Evolutionary conservation across 1,140 invertebrate genomes (phyloP), one percentile per base, ranked within the genome.

Genomic region (Heliothis virescens): DNA sequence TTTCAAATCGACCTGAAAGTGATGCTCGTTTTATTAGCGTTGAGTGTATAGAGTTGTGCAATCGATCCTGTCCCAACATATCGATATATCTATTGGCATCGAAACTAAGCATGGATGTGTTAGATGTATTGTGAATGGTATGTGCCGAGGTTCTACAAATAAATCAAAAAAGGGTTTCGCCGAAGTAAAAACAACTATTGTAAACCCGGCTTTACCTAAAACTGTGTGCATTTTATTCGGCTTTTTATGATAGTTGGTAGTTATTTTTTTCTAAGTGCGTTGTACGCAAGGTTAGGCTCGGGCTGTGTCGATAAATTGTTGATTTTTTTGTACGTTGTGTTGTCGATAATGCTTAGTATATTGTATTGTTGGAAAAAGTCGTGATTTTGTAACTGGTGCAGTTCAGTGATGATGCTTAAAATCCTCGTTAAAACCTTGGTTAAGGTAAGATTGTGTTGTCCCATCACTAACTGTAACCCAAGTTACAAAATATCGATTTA

Each of bases 251-350:
- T 65, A 53, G 21, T 76, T 53, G 52, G 47, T 76, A 65, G 26
- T 34, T 76, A 48, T 74, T 65, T 76, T n/a, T 53, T 53, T 76
- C 34, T 41, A 41, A 41, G 34, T 65, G 74, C 60, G 48, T 76
- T 65, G 52, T 16, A 53, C 34, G 74, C 47, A 74, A 29, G 72
- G 72, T 74, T 60, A 65, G 48, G 74, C 48, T 76, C 26, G 47
- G 74, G 74, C 74, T 76, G 74, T 76, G 74, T 76, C 74, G 60
- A 50, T 76, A 75, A 62, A 65, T 65, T 76, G 60, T 76, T 76
- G 48, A 65, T 65, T 76, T 52, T 26, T n/a, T 76, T 41, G 26
- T 76, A 62, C 26, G 57, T 75, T 50, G 55, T 75, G 16, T 41
- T 50, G 57, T 72, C 47, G 48, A 71, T 71, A 71, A 26, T 21